These are phyloP conservation scores for Lerema accius DNA, from an alignment of 1,140 invertebrate species.

Conservation along the genomic window DNA sequence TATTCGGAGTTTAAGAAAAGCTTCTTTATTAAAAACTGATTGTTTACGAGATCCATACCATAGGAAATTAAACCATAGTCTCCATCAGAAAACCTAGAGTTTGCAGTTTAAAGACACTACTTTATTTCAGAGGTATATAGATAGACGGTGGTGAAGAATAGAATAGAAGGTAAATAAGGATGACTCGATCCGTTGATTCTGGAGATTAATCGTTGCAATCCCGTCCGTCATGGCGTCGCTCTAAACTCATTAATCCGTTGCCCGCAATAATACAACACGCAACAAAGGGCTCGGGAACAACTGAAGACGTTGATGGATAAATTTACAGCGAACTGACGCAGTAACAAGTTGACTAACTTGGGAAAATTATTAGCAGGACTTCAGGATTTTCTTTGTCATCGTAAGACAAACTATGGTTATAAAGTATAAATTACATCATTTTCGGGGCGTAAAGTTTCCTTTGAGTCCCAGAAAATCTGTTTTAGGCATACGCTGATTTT, in stretches of 20 bases:
- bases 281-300: constrained; percentile 17
- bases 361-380: neutral
- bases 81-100: neutral
- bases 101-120: too few relatives aligned
- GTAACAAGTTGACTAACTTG: neutral
- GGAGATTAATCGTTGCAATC: constrained; percentile 22
- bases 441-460: too few relatives aligned
- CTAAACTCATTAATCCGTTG: constrained; percentile 31
- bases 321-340: neutral
- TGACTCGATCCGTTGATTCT: constrained; percentile 9
- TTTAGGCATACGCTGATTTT: too few relatives aligned
- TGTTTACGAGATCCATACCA: too few relatives aligned
- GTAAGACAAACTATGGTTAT: too few relatives aligned
- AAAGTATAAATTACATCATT: too few relatives aligned
- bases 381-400: neutral
- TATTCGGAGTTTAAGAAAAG: too few relatives aligned
- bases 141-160: too few relatives aligned
- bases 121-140: too few relatives aligned
- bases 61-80: too few relatives aligned
- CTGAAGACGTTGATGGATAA: constrained; percentile 20
- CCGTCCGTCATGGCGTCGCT: constrained; percentile 8
- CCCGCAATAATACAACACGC: constrained; percentile 26
- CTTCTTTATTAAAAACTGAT: too few relatives aligned
- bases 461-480: too few relatives aligned
- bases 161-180: neutral